phyloP scores from a whole-genome alignment of 2,888 invertebrate genomes.

The Aporophyla nigra region DNA sequence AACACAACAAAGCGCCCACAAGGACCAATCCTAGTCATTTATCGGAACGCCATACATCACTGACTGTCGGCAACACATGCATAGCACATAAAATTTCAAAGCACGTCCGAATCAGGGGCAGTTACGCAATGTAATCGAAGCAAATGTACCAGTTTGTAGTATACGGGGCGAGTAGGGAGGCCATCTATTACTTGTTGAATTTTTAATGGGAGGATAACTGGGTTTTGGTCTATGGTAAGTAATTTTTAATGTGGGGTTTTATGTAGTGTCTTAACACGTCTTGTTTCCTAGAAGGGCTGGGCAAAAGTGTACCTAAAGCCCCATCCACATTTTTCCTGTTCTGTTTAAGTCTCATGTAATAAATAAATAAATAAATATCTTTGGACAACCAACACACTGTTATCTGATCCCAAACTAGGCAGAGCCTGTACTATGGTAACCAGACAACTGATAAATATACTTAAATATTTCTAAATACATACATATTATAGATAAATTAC shows the following conservation, averaged over 20 bases:
- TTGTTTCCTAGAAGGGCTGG: too few species aligned
- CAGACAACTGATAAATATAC: too few species aligned
- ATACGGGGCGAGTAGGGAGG: slow-evolving; percentile 22
- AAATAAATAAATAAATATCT: too few species aligned
- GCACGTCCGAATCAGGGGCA: slow-evolving; percentile 62
- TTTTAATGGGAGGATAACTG: slow-evolving; percentile 29
- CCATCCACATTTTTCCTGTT: too few species aligned
- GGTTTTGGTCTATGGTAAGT: not conserved
- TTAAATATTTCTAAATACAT: too few species aligned
- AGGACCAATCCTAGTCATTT: slow-evolving; percentile 41
- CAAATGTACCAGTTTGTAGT: slow-evolving; percentile 51
- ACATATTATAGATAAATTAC: too few species aligned
- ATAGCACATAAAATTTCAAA: slow-evolving; percentile 64
- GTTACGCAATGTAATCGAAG: slow-evolving; percentile 66
- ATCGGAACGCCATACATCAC: slow-evolving; percentile 39
- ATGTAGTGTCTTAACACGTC: not conserved
- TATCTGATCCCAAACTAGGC: too few species aligned
- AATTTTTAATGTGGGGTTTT: not conserved
- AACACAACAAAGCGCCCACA: not conserved
- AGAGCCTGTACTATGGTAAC: too few species aligned
- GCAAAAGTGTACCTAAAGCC: too few species aligned
- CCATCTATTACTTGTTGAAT: slow-evolving; percentile 39
- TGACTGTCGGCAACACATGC: slow-evolving; percentile 47
- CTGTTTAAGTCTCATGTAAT: too few species aligned
- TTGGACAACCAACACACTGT: too few species aligned